Conservation (phyloP, 1,140 invertebrate genomes). For the Ganaspis sp. region DNA sequence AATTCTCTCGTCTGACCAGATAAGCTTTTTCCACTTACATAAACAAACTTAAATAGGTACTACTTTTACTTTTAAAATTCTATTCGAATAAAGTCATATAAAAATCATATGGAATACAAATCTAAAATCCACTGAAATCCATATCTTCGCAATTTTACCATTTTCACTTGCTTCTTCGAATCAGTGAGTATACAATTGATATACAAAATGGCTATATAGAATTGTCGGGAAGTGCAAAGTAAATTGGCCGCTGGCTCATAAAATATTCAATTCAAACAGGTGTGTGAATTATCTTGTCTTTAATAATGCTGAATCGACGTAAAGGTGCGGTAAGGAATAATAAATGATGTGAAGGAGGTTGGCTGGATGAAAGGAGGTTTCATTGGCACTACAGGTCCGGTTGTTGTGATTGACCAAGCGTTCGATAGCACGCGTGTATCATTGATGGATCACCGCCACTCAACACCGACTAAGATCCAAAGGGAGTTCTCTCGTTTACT, state of each 20-base stretch:
- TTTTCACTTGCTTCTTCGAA: neutral
- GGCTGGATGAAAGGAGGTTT: neutral
- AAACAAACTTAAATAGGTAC: too few species aligned
- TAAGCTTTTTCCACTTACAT: too few species aligned
- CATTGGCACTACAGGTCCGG: neutral
- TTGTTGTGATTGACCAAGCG: neutral
- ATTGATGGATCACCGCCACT: conserved; percentile 10
- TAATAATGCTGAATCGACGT: conserved; percentile 1
- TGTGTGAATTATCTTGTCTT: conserved; percentile 13
- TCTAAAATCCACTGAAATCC: too few species aligned
- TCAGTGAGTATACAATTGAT: too few species aligned
- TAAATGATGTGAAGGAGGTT: conserved; percentile 1
- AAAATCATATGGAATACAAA: too few species aligned
- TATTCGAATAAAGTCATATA: too few species aligned
- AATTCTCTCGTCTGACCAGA: too few species aligned
- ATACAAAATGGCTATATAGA: too few species aligned
- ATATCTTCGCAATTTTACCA: too few species aligned
- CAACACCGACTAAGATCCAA: neutral
- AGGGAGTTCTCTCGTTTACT: neutral
- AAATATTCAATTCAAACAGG: neutral
- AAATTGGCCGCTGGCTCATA: neutral
- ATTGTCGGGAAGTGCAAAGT: neutral
- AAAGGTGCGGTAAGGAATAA: conserved; percentile 1
- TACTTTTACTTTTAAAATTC: too few species aligned
- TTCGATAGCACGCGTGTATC: neutral